These are phyloP conservation scores for Cylloceria caligata DNA, from an alignment of 2,888 invertebrate species.

Conservation along the genomic window DNA sequence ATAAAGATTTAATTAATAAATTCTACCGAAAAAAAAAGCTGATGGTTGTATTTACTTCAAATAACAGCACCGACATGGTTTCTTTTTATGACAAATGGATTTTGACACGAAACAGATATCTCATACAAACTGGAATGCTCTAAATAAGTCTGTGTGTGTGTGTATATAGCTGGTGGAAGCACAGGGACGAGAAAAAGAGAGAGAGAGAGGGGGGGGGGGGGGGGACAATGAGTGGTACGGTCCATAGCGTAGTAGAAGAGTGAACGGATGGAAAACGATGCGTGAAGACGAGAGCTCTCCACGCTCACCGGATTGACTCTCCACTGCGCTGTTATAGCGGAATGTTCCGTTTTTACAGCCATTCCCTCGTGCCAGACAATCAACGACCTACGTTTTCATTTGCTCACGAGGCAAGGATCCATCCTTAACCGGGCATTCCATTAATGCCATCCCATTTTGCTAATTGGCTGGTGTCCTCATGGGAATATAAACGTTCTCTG, in stretches of 20 bases:
- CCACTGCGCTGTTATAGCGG: conserved; percentile 64
- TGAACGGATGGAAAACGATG: conserved; percentile 67
- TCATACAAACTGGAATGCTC: conserved; percentile 30
- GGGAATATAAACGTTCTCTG: conserved; percentile 68
- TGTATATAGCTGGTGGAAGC: conserved; percentile 28
- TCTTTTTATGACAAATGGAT: conserved; percentile 19
- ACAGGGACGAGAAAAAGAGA: no score
- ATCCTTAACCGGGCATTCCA: conserved; percentile 69
- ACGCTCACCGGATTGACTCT: conserved; percentile 68
- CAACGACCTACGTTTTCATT: conserved; percentile 71
- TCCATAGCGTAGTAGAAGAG: conserved; percentile 59
- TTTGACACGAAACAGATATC: conserved; percentile 24
- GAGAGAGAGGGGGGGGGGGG: neutral
- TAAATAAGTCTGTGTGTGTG: conserved; percentile 25
- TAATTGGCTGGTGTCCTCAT: conserved; percentile 71
- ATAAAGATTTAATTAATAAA: conserved; percentile 28
- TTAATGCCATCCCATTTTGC: conserved; percentile 72
- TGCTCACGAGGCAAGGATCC: conserved; percentile 63
- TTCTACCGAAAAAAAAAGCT: neutral
- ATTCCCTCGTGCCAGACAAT: conserved; percentile 70
- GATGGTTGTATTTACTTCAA: neutral
- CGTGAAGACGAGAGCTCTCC: conserved; percentile 66
- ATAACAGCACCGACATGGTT: neutral
- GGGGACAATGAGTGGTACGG: conserved; percentile 58
- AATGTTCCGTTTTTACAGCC: conserved; percentile 71